Base-by-base conservation (phyloP, 2,797 vertebrate species). In the Benthosema pterotum region DNA sequence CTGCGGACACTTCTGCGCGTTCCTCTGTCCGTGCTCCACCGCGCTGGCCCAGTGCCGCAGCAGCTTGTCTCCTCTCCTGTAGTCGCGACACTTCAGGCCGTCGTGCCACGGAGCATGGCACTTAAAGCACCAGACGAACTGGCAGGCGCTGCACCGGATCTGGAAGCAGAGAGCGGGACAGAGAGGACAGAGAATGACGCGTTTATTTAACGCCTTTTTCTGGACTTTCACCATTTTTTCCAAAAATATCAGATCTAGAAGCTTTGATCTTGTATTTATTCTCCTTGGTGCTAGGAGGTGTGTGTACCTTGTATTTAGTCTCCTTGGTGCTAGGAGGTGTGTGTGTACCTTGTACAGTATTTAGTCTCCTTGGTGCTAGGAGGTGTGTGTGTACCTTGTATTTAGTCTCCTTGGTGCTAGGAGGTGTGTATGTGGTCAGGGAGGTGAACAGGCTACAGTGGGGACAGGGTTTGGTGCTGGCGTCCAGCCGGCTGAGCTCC, bases 111-210 rank as follows among this genome's bases (percentile, higher is more conserved):
- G 98, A 4, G 98, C 94, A 53, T 99, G 98, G 91, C 98, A 99
- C 89, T 95, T 98, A 88, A 99, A 99, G 94, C 98, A 99, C 98
- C 97, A 99, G 79, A 98, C 83, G 80, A 99, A 96, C 91, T 97
- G 96, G 91, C 98, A 99, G 75, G 86, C 91, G n/a, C 91, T 92
- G 85, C 98, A 99, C 90, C 96, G 95, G 86, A 99, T 93, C 98
- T 99, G 57, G 1, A n/a, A 11, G 32, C 32, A 6, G 8, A 5
- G 25, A n/a, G n/a, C n/a, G n/a, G 45, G 47, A 72, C 18, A 75
- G 5, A 61, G 7, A 19, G 8, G 48, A 50, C 8, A 60, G 14
- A 69, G 38, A 0, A 57, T 5, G 1, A 52, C 2, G 8, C 7
- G 2, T 32, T 32, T 7, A 7, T 25, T 25, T 25, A 25, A n/a